Evolutionary conservation across 2,797 vertebrate species (phyloP), one percentile per base, ranked within the genome.

Genomic region (Rhynchotus rufescens): DNA sequence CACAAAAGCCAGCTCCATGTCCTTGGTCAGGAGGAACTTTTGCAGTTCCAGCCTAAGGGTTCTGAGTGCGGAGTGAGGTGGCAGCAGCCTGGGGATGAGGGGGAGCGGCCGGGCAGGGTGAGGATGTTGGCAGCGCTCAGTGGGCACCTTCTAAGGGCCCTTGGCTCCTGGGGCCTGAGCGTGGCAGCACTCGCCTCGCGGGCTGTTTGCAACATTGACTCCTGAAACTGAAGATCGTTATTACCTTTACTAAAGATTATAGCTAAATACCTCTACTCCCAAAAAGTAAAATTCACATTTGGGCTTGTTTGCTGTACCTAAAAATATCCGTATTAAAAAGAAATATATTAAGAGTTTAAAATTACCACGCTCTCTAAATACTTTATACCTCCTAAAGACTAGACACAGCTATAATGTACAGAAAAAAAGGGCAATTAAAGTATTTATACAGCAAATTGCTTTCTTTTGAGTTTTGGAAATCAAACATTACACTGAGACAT

Each of bases 21-120:
- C 45, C 51, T 8, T 17, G 64, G 64, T 21, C 21, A 4, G 19
- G 1, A n/a, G 45, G 0, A 9, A 3, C 14, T 62, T 51, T 26
- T 47, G 74, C 74, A 77, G 42, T 17, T 49, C 21, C 38, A 19
- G 32, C 12, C 4, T 2, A 44, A 64, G 52, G 52, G 6, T 68
- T 6, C 0, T 0, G 5, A 28, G 16, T 6, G 28, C 19, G 76
- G 20, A 14, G 17, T 12, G n/a, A 21, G 15, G 15, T 40, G 17
- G 0, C 8, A 69, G 34, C 5, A 20, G 12, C 8, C 26, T 4
- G 52, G 75, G 52, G 72, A 7, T 20, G 84, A 8, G 6, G 21
- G 45, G 22, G 22, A 26, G 68, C 51, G 79, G 86, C 22, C 54
- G 64, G 28, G n/a, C 45, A 1, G 69, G 38, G 10, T 0, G 61